Evolutionary conservation across 2,113 vertebrate species (phyloP), one percentile per base, ranked within the genome.

Genomic region (Agelaius phoeniceus): DNA sequence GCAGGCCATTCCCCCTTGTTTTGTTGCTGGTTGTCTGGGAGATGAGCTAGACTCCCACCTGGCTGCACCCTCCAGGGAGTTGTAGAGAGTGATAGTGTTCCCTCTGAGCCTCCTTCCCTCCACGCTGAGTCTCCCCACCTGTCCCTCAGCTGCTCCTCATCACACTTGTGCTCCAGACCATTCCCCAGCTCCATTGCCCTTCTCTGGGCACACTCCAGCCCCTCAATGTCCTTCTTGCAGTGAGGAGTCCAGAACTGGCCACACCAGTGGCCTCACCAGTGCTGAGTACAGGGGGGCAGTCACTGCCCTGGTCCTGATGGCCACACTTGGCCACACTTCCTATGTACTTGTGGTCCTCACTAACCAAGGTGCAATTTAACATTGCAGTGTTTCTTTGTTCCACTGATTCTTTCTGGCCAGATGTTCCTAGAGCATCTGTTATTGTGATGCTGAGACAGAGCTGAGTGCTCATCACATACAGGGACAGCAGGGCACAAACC

Each of bases 371-470:
- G 37, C 37, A 37, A 37, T 37, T 37, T 37, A 37, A 37, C 37
- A 37, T 31, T 84, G 23, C 87, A 91, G n/a, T 21, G n/a, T 78
- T 58, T 67, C 79, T 94, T 93, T 87, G 59, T 84, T 93, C 55
- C 9, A 8, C 39, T 89, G 52, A 78, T 91, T 95, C 44, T 93
- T 94, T 69, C 51, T 87, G 87, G 44, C 39, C 74, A 78, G 67
- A 55, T 94, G 57, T 90, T 96, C 88, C 52, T 87, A 82, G 54
- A 96, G 26, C 65, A 91, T 96, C 59, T 94, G 65, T 59, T 90
- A 49, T 20, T 31, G 23, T 43, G 48, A 62, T 84, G 55, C 26
- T 11, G 22, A 66, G 73, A 39, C 11, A 23, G 15, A 84, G 31
- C 75, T 76, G 86, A 69, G 31, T 10, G 27, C 30, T 63, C 33